Percentiles rank a stretch among this genome's conserved stretches.
These are phyloP conservation scores for Cyanoderma ruficeps DNA, from an alignment of 2,113 vertebrate genomes.

Conservation along the genomic window DNA sequence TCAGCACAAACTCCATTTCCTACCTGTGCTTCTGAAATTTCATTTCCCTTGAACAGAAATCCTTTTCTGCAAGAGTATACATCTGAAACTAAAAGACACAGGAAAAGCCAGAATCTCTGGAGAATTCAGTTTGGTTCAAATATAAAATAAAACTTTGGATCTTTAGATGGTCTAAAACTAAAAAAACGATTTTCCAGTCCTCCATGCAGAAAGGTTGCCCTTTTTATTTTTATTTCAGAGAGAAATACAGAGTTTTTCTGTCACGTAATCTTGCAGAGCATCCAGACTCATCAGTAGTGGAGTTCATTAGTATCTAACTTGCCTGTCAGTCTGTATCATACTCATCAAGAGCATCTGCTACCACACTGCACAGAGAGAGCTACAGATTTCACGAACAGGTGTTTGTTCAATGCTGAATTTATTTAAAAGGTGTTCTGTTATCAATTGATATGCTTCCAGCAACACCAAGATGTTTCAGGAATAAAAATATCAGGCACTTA, in stretches of 20 bases:
- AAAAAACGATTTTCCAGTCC: background rate
- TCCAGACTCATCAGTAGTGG: background rate
- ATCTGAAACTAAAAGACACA: background rate
- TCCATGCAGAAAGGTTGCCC: background rate
- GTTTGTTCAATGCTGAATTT: conserved; percentile 37
- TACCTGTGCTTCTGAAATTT: background rate
- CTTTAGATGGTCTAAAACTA: background rate
- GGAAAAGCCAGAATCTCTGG: background rate
- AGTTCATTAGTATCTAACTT: background rate
- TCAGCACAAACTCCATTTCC: background rate
- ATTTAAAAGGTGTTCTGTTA: conserved; percentile 44
- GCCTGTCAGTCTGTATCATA: conserved; percentile 40
- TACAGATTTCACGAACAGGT: conserved; percentile 51
- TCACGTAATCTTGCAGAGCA: background rate
- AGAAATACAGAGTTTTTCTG: background rate
- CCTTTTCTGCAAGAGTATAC: background rate
- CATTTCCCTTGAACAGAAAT: background rate
- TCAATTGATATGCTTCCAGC: conserved; percentile 18
- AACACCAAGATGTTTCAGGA: background rate
- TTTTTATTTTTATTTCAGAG: background rate
- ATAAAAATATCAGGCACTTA: conserved; percentile 32
- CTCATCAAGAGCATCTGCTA: conserved; percentile 33
- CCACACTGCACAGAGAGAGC: background rate
- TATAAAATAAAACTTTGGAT: background rate
- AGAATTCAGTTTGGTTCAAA: background rate